Conservation (phyloP, 1,140 invertebrate species). For the Platyura marginata region DNA sequence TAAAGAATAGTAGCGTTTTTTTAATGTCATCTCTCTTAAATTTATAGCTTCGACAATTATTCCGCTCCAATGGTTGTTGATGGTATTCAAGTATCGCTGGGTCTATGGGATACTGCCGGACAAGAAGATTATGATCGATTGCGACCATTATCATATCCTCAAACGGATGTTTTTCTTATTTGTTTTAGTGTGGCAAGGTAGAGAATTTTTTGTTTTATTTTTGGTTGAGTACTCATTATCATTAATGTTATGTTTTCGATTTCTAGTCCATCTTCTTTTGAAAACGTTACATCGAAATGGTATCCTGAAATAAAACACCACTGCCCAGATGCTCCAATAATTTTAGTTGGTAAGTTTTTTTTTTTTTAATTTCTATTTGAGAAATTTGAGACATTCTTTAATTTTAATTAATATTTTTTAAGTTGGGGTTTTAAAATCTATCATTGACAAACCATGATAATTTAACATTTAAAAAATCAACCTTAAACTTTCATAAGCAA, state of each 20-base stretch:
- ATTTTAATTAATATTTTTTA: too few relatives aligned
- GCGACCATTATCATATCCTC: constrained; percentile 81
- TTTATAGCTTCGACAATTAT: constrained; percentile 86
- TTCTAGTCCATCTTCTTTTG: constrained; percentile 89
- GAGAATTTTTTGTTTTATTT: not conserved
- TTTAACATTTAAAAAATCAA: too few relatives aligned
- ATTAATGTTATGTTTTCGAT: constrained; percentile 7
- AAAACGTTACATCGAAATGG: constrained; percentile 98
- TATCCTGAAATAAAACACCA: constrained; percentile 98
- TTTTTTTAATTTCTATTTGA: too few relatives aligned
- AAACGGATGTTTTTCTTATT: constrained; percentile 97
- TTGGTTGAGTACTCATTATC: not conserved
- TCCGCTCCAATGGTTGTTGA: constrained; percentile 95
- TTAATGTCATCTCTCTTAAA: constrained; percentile 9
- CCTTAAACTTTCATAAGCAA: too few relatives aligned
- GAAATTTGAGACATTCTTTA: too few relatives aligned
- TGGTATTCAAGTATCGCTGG: constrained; percentile 87
- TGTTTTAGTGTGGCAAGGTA: constrained; percentile 88
- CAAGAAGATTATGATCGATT: constrained; percentile 96
- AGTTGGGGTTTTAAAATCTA: too few relatives aligned
- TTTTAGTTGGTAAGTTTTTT: constrained; percentile 85
- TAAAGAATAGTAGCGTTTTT: constrained; percentile 3
- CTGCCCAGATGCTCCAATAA: constrained; percentile 94
- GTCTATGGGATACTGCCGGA: constrained; percentile 90
- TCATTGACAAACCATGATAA: too few relatives aligned